Evolutionary conservation across 2,888 invertebrate genomes (phyloP).

Genomic region (Ectemnius lituratus): DNA sequence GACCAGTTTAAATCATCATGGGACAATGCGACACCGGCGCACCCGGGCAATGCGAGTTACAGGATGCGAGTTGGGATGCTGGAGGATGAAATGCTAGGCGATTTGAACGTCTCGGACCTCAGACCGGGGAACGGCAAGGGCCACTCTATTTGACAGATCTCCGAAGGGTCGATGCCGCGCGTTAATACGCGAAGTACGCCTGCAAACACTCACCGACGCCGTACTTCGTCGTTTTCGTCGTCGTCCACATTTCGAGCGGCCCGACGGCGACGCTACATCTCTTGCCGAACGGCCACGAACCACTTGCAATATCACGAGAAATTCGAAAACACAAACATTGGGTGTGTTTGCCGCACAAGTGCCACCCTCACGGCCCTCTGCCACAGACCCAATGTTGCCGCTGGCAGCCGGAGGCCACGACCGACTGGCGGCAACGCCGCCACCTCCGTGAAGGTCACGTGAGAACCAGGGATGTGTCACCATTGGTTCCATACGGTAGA

Average conservation of each 20-base stretch:
- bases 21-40: neutral
- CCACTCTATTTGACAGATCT: slow-evolving; percentile 57
- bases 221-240: slow-evolving; percentile 86
- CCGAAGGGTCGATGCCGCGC: slow-evolving; percentile 44
- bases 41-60: neutral
- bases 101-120: neutral
- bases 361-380: slow-evolving; percentile 54
- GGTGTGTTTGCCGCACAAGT: slow-evolving; percentile 73
- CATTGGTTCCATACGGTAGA: neutral
- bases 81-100: neutral
- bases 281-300: slow-evolving; percentile 49
- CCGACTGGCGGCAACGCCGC: slow-evolving; percentile 57
- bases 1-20: slow-evolving; percentile 4
- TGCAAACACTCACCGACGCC: slow-evolving; percentile 84
- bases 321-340: slow-evolving; percentile 75
- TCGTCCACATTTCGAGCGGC: slow-evolving; percentile 83
- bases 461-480: slow-evolving; percentile 33
- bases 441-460: slow-evolving; percentile 49
- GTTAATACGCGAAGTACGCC: slow-evolving; percentile 35
- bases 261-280: slow-evolving; percentile 63
- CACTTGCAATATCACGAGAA: slow-evolving; percentile 63
- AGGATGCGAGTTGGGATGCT: neutral
- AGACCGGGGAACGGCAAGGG: slow-evolving; percentile 1
- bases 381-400: slow-evolving; percentile 61
- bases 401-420: slow-evolving; percentile 44